Evolutionary conservation across 2,113 vertebrate species (phyloP).

Genomic region (Laticauda laticaudata): DNA sequence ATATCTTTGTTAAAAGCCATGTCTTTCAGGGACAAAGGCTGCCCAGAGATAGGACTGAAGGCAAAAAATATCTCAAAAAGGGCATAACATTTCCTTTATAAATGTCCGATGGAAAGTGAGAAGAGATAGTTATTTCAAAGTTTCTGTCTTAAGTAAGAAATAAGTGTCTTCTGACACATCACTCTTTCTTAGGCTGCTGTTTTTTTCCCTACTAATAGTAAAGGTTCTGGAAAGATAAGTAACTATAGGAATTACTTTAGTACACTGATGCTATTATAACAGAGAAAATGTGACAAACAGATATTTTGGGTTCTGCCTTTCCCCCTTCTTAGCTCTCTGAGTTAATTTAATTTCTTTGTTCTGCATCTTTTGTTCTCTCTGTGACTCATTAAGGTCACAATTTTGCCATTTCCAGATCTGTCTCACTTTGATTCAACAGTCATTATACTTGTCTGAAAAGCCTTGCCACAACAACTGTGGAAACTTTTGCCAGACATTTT

Average conservation of each 20-base stretch:
- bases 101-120: neutral
- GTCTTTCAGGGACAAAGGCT: neutral
- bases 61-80: neutral
- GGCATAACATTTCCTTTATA: neutral
- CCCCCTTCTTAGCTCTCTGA: neutral
- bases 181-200: neutral
- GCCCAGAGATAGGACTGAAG: neutral
- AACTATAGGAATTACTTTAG: neutral
- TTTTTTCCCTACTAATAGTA: neutral
- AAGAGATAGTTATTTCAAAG: neutral
- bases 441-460: neutral
- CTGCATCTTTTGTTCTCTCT: neutral
- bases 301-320: neutral
- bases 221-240: neutral
- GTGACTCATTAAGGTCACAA: neutral
- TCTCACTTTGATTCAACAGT: neutral
- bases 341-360: neutral
- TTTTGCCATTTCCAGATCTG: neutral
- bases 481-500: conserved; percentile 3
- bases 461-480: neutral
- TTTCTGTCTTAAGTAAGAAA: neutral
- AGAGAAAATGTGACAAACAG: neutral
- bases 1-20: neutral
- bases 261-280: neutral
- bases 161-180: neutral